phyloP scores from a whole-genome alignment of 2,888 invertebrate genomes.

The Rotaria socialis region DNA sequence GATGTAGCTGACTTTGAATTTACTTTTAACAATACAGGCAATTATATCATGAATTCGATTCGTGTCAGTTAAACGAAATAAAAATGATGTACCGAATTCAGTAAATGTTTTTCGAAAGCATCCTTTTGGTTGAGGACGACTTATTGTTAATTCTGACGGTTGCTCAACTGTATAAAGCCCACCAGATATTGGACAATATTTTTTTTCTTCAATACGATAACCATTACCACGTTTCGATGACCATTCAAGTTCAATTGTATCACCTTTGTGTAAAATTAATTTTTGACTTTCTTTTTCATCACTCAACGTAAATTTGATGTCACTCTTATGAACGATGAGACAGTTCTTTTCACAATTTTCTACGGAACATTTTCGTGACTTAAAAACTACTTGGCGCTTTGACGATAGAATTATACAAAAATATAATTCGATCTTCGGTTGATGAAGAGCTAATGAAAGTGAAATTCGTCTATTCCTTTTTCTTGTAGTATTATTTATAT shows the following conservation, averaged over 20 bases:
- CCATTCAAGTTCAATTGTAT: slow-evolving; percentile 21
- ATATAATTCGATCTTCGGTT: background rate
- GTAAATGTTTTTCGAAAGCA: background rate
- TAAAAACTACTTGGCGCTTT: background rate
- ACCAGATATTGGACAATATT: slow-evolving; percentile 28
- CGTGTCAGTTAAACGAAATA: slow-evolving; percentile 27
- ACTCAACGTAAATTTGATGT: background rate
- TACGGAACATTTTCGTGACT: background rate
- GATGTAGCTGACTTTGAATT: background rate
- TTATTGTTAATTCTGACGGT: background rate
- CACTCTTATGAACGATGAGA: background rate
- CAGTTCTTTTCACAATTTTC: slow-evolving; percentile 20
- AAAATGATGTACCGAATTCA: slow-evolving; percentile 17
- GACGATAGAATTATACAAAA: background rate
- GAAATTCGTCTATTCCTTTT: background rate
- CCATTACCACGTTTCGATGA: background rate
- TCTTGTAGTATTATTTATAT: background rate
- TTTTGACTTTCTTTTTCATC: slow-evolving; percentile 24
- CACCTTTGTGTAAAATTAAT: background rate
- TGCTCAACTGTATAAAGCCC: background rate
- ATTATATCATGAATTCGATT: slow-evolving; percentile 29
- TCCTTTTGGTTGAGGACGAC: background rate
- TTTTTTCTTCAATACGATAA: slow-evolving; percentile 27
- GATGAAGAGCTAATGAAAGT: background rate
- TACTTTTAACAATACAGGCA: background rate